These are phyloP conservation scores for Epinotia demarniana DNA, from an alignment of 2,888 invertebrate species.

Conservation along the genomic window DNA sequence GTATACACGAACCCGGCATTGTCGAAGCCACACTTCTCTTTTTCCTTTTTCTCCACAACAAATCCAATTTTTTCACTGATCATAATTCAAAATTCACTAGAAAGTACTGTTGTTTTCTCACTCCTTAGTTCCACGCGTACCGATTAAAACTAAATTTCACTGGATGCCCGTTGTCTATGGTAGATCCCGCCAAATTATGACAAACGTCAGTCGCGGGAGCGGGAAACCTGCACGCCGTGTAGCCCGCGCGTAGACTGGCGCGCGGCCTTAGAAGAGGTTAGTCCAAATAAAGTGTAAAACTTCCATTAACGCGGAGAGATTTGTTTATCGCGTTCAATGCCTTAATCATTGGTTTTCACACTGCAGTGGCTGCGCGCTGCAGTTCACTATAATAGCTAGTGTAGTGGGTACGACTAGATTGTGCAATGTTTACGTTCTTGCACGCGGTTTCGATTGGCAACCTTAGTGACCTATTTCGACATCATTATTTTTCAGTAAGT, in stretches of 20 bases:
- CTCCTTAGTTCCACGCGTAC: not conserved
- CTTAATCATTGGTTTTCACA: constrained; percentile 30
- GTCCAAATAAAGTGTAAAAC: constrained; percentile 61
- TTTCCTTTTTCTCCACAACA: constrained; percentile 56
- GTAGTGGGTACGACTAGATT: constrained; percentile 8
- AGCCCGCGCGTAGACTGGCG: constrained; percentile 58
- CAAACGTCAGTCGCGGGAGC: constrained; percentile 53
- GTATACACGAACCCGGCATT: constrained; percentile 74
- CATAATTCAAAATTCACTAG: constrained; percentile 48
- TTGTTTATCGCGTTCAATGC: constrained; percentile 33
- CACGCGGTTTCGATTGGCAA: constrained; percentile 7
- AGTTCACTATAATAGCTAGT: constrained; percentile 13
- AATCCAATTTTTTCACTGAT: constrained; percentile 52
- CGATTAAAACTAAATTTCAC: constrained; percentile 23
- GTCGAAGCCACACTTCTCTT: constrained; percentile 67
- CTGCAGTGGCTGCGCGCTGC: constrained; percentile 11
- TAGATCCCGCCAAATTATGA: constrained; percentile 61
- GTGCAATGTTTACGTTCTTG: constrained; percentile 35
- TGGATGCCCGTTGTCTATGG: constrained; percentile 34
- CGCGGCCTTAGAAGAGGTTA: constrained; percentile 54
- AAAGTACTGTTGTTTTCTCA: constrained; percentile 31
- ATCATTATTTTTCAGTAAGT: not conserved
- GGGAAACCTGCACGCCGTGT: constrained; percentile 61
- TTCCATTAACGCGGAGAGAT: constrained; percentile 39
- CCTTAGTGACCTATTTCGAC: not conserved